A percentile compares a stretch with the other conserved stretches of the same genome.
Evolutionary conservation across 1,140 invertebrate species (phyloP).

Genomic region (Penaeus chinensis): DNA sequence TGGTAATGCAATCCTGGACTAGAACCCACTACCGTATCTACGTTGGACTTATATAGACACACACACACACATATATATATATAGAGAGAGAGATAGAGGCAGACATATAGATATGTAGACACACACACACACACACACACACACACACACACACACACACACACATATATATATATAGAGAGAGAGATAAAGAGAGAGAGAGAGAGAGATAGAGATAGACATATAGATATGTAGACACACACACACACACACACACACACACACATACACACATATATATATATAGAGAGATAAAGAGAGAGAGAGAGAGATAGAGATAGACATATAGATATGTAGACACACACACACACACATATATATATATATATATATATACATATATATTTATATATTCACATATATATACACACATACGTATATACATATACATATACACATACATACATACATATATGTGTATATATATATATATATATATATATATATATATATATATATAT

Average conservation of each 20-base stretch:
- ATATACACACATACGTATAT: neutral
- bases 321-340: neutral
- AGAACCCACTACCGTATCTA: too few relatives aligned
- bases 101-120: too few relatives aligned
- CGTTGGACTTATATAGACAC: too few relatives aligned
- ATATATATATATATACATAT: neutral
- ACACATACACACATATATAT: neutral
- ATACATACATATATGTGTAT: neutral
- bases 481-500: neutral
- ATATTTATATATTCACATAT: neutral
- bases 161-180: too few relatives aligned
- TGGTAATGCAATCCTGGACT: too few relatives aligned
- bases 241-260: neutral
- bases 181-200: too few relatives aligned
- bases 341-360: neutral
- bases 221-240: too few relatives aligned
- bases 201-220: too few relatives aligned
- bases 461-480: neutral
- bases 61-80: too few relatives aligned
- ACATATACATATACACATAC: neutral
- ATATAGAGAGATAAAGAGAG: too few relatives aligned
- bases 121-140: fast-evolving
- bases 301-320: too few relatives aligned
- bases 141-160: fast-evolving
- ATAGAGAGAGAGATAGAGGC: fast-evolving